A percentile compares a stretch with the other conserved stretches of the same genome.
Evolutionary conservation across 2,113 vertebrate genomes (phyloP).

Genomic region (Rhinolophus sinicus): DNA sequence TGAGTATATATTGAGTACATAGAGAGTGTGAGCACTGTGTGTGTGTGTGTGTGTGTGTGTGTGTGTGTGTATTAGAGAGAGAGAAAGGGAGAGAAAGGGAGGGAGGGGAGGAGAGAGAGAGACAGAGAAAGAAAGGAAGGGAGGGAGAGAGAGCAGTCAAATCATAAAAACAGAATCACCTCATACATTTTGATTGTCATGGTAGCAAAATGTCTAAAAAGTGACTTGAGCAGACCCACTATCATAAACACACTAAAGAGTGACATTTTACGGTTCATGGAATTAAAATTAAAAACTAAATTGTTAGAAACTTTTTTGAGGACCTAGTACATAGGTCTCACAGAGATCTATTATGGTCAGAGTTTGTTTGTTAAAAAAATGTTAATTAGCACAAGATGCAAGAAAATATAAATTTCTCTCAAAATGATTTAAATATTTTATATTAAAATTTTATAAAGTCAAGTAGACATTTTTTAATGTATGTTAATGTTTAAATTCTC

Average conservation of each 20-base stretch:
- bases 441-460: not conserved
- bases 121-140: not conserved
- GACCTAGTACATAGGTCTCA: not conserved
- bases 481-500: not conserved
- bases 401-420: not conserved
- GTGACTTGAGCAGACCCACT: not conserved
- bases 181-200: not conserved
- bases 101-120: not conserved
- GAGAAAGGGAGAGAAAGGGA: no score
- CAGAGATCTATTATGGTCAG: not conserved
- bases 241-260: not conserved
- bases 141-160: not conserved
- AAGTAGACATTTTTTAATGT: not conserved
- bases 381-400: not conserved
- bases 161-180: not conserved
- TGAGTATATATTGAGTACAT: not conserved
- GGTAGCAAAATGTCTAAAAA: not conserved
- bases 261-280: not conserved
- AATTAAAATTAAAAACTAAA: constrained; percentile 23
- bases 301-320: not conserved
- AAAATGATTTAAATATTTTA: not conserved
- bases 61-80: no score
- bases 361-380: not conserved
- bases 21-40: not conserved
- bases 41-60: no score